Base-by-base conservation (phyloP, 2,113 vertebrate genomes). In the Hypocryptadius cinnamomeus region DNA sequence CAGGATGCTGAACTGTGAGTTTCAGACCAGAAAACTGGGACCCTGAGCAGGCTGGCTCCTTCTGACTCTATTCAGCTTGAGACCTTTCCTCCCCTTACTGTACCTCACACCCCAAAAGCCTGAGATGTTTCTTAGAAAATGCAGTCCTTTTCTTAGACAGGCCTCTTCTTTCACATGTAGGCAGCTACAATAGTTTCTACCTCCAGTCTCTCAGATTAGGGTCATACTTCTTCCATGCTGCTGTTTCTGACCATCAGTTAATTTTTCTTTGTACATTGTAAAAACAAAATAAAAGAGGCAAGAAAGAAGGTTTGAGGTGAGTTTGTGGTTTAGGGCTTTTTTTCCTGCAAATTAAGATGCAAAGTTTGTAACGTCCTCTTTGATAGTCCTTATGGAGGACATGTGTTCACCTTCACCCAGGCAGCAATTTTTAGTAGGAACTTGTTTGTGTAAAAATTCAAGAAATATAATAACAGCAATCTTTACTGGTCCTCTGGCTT, bases 361-460 rank as follows among this genome's bases (percentile, higher is more conserved):
- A 50, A 40, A 17, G 8, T 57, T 65, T 47, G 23, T 87, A 89
- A 17, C 45, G 47, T 30, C 13, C 22, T 79, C 18, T 65, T 85
- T 53, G 5, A 22, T 60, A 81, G 69, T 28, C 63, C 45, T 82
- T 82, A 70, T 48, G 45, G 66, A 90, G 39, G 45, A 65, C 45
- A 39, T 30, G n/a, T 94, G 74, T 82, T 94, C 87, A 89, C 57
- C 40, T 79, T 87, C 63, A 80, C 42, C 35, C 0, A 0, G 18
- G 48, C 48, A 77, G 27, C n/a, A 85, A 87, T 87, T 89, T 87
- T 77, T 40, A 54, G 19, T 24, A 30, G 68, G 30, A 85, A 66
- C 24, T 51, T 79, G 16, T 54, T 92, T 44, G 24, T 83, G n/a
- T 63, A 73, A 89, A 91, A 94, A 73, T 21, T 31, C 31, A 91